A percentile compares a stretch with the other conserved stretches of the same genome.
These are phyloP conservation scores for Mola mola DNA, from an alignment of 2,113 vertebrate genomes.

Conservation along the genomic window DNA sequence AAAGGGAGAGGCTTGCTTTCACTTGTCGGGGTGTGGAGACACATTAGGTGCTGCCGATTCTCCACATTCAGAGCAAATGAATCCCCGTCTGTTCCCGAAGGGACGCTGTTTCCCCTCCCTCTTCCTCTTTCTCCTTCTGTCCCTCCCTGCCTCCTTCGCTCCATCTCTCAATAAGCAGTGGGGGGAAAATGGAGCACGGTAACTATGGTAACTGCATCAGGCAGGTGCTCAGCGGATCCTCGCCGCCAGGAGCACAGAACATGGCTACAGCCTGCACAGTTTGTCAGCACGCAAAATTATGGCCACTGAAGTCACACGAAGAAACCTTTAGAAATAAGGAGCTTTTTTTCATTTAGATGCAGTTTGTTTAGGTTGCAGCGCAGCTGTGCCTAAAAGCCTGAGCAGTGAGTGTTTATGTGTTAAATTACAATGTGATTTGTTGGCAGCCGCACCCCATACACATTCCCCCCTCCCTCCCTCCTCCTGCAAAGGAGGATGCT, in stretches of 20 bases:
- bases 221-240: slow-evolving; percentile 58
- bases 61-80: slow-evolving; percentile 59
- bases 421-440: slow-evolving; percentile 63
- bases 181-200: slow-evolving; percentile 80
- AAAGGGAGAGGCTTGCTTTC: slow-evolving; percentile 67
- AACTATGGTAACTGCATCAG: slow-evolving; percentile 85
- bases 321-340: not conserved
- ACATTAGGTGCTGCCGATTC: slow-evolving; percentile 57
- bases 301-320: not conserved
- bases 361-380: too few species aligned
- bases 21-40: slow-evolving; percentile 31
- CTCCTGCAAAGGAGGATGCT: slow-evolving; percentile 36
- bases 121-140: slow-evolving; percentile 26
- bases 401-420: slow-evolving; percentile 37
- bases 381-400: slow-evolving; percentile 39
- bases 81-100: slow-evolving; percentile 58
- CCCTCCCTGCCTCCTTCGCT: slow-evolving; percentile 44
- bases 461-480: slow-evolving; percentile 8
- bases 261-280: not conserved
- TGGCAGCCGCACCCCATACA: slow-evolving; percentile 67
- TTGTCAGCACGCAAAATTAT: not conserved
- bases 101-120: slow-evolving; percentile 31
- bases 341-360: slow-evolving; percentile 20
- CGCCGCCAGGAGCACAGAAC: slow-evolving; percentile 12
- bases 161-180: slow-evolving; percentile 37